A percentile compares a stretch with the other conserved stretches of the same genome.
phyloP scores from a whole-genome alignment of 2,797 vertebrate species.

The Gastrophryne carolinensis region DNA sequence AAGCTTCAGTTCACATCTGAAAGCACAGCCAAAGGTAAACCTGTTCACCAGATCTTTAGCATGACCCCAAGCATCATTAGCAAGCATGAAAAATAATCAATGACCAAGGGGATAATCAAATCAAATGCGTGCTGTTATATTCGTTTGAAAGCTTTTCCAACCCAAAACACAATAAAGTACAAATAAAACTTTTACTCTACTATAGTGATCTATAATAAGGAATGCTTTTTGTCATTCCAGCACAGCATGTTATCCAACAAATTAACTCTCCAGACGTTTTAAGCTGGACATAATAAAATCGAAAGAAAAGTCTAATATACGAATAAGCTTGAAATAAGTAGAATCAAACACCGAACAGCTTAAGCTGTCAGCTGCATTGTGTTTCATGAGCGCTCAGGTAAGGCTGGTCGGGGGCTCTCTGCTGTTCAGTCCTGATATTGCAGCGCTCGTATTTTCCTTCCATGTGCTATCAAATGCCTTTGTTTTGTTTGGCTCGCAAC shows the following conservation, averaged over 20 bases:
- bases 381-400: not conserved
- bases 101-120: too few relatives aligned
- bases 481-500: not conserved
- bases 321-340: not conserved
- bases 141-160: too few relatives aligned
- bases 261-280: not conserved
- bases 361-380: not conserved
- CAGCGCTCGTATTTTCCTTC: not conserved
- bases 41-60: too few relatives aligned
- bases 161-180: too few relatives aligned
- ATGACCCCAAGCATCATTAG: too few relatives aligned
- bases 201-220: too few relatives aligned
- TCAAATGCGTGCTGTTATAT: too few relatives aligned
- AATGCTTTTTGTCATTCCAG: not conserved
- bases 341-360: not conserved
- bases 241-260: not conserved
- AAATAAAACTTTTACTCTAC: too few relatives aligned
- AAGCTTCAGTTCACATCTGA: too few relatives aligned
- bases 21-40: too few relatives aligned
- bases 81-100: too few relatives aligned
- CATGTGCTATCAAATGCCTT: too few relatives aligned
- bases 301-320: not conserved
- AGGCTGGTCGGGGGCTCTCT: constrained; percentile 33
- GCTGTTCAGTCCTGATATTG: constrained; percentile 24
- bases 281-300: not conserved